Conservation (phyloP, 2,113 vertebrate species). For the Rhineura floridana region DNA sequence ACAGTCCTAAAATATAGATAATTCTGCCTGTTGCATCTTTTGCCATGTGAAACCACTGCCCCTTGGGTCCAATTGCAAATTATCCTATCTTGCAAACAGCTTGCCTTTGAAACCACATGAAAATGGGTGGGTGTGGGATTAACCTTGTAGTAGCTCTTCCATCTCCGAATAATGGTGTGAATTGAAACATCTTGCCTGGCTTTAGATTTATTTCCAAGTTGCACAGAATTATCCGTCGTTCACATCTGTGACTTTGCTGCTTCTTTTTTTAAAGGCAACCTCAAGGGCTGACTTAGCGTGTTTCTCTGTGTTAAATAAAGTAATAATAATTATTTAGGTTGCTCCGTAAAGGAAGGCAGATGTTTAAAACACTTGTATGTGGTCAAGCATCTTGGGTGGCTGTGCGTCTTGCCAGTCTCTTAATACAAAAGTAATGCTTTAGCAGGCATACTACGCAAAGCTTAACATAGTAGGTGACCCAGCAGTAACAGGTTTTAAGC, state of each 20-base stretch:
- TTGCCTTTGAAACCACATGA: not conserved
- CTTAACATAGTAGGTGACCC: slow-evolving; percentile 30
- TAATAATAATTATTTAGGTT: slow-evolving; percentile 50
- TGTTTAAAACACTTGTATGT: slow-evolving; percentile 39
- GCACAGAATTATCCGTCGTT: not conserved
- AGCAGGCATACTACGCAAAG: not conserved
- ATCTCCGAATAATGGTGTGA: not conserved
- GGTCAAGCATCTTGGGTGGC: slow-evolving; percentile 57
- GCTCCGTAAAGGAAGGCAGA: slow-evolving; percentile 51
- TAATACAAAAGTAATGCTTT: slow-evolving; percentile 45
- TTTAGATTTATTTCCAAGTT: not conserved
- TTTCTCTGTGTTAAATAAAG: slow-evolving; percentile 50
- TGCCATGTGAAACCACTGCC: not conserved
- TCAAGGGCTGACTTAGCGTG: slow-evolving; percentile 61
- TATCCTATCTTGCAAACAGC: not conserved
- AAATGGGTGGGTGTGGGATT: not conserved
- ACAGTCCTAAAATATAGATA: not conserved
- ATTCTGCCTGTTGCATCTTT: not conserved
- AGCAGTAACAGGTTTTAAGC: slow-evolving; percentile 19
- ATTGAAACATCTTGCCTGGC: not conserved
- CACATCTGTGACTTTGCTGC: not conserved
- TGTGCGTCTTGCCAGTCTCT: slow-evolving; percentile 56
- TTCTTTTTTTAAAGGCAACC: slow-evolving; percentile 26
- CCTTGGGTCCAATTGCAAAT: not conserved
- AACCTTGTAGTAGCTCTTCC: not conserved